A percentile compares a stretch with the other conserved stretches of the same genome.
Conservation (phyloP, 2,888 invertebrate genomes). For the Girardia tigrina region DNA sequence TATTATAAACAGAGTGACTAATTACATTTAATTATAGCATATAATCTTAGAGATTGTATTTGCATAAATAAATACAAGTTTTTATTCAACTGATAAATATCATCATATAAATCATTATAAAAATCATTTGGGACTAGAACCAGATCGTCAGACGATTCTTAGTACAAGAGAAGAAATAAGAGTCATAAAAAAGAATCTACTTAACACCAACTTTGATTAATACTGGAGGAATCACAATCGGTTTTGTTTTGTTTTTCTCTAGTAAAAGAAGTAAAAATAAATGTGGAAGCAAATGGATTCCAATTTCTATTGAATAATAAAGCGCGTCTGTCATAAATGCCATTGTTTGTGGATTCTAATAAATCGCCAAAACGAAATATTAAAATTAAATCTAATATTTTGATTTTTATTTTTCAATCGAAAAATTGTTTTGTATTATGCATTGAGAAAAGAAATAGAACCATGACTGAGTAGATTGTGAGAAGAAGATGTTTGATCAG, state of each 20-base stretch:
- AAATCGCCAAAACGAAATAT: background rate
- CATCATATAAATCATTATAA: conserved; percentile 6
- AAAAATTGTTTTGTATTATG: background rate
- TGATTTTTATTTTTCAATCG: too few species aligned
- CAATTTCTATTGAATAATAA: background rate
- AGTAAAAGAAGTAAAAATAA: background rate
- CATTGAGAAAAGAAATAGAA: background rate
- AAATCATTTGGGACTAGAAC: conserved; percentile 20
- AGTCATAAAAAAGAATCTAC: background rate
- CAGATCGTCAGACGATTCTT: background rate
- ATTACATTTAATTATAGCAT: background rate
- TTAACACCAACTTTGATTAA: background rate
- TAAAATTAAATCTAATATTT: background rate
- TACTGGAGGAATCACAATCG: conserved; percentile 10
- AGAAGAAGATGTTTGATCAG: background rate
- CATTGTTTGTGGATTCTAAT: background rate
- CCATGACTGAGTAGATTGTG: background rate
- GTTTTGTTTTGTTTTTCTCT: background rate
- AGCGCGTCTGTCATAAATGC: conserved; percentile 1
- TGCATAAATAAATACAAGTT: background rate
- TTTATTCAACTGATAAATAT: background rate
- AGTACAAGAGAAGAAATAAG: conserved; percentile 16
- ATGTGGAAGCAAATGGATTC: background rate
- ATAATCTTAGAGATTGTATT: background rate
- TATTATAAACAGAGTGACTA: background rate